Conservation (phyloP, 2,113 vertebrate species). For the Podocnemis expansa region DNA sequence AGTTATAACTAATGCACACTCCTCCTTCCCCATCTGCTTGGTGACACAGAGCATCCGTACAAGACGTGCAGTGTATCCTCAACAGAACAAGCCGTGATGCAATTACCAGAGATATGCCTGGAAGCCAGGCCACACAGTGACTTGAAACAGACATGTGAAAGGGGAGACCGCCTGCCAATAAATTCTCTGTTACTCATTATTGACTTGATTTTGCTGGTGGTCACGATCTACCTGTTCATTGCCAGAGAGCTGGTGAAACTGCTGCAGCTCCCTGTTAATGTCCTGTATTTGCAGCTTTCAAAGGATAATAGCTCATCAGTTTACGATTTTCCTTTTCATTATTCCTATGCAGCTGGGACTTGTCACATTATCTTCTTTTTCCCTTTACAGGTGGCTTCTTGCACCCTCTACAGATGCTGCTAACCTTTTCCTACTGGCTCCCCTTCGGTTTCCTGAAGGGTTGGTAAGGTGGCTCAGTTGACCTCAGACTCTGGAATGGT, state of each 20-base stretch:
- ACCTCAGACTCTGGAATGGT: background rate
- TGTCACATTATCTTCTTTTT: background rate
- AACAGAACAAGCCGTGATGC: background rate
- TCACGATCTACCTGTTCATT: background rate
- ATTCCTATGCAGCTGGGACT: background rate
- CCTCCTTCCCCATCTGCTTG: background rate
- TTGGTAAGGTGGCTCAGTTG: background rate
- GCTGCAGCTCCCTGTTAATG: background rate
- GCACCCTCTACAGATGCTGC: background rate
- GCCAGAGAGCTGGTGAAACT: background rate
- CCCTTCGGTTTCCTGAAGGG: background rate
- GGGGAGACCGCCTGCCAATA: background rate
- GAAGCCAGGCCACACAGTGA: background rate
- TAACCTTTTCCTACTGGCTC: background rate
- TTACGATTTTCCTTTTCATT: background rate
- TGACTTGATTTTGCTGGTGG: background rate
- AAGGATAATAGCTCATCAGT: background rate
- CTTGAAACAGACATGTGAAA: too few species aligned
- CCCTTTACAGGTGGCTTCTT: background rate
- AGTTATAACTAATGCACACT: background rate
- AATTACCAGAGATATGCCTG: background rate
- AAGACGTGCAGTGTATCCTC: background rate
- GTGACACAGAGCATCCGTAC: background rate
- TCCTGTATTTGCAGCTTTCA: background rate
- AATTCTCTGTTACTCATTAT: background rate